phyloP scores from a whole-genome alignment of 2,888 invertebrate genomes.

The Timandra comae region DNA sequence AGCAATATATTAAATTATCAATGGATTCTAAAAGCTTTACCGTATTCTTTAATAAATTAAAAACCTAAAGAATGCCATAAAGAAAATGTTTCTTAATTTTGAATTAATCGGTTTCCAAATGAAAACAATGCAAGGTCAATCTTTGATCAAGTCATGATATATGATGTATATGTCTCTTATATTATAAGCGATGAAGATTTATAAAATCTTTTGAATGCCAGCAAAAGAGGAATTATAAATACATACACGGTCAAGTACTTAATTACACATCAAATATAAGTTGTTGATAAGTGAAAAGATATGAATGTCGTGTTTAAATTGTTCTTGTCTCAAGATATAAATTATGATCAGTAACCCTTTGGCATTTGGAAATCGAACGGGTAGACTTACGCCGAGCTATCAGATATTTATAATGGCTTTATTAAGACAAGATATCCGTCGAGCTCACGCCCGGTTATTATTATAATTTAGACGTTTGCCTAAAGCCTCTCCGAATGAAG shows the following conservation, averaged over 20 bases:
- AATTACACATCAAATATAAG: slow-evolving; percentile 26
- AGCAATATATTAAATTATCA: not conserved
- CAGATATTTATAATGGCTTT: slow-evolving; percentile 75
- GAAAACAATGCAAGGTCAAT: slow-evolving; percentile 26
- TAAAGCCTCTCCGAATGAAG: slow-evolving; percentile 68
- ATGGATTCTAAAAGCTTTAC: not conserved
- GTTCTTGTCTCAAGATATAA: slow-evolving; percentile 39
- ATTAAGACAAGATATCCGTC: slow-evolving; percentile 66
- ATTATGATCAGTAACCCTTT: slow-evolving; percentile 52
- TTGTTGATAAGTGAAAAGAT: slow-evolving; percentile 29
- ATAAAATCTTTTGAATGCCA: not conserved
- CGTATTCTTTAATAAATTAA: too few species aligned
- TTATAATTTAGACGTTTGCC: slow-evolving; percentile 75
- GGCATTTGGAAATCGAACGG: slow-evolving; percentile 52
- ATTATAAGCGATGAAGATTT: not conserved
- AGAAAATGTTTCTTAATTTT: slow-evolving; percentile 1
- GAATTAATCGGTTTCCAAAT: slow-evolving; percentile 15
- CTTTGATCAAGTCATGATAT: slow-evolving; percentile 11
- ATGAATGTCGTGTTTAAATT: slow-evolving; percentile 36
- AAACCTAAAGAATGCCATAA: too few species aligned
- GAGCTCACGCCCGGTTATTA: slow-evolving; percentile 74
- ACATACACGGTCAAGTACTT: slow-evolving; percentile 7
- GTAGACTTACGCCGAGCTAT: slow-evolving; percentile 56
- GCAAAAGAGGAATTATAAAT: not conserved
- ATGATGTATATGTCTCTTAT: slow-evolving; percentile 7